phyloP scores from a whole-genome alignment of 2,113 vertebrate genomes.

The Cinclus cinclus region DNA sequence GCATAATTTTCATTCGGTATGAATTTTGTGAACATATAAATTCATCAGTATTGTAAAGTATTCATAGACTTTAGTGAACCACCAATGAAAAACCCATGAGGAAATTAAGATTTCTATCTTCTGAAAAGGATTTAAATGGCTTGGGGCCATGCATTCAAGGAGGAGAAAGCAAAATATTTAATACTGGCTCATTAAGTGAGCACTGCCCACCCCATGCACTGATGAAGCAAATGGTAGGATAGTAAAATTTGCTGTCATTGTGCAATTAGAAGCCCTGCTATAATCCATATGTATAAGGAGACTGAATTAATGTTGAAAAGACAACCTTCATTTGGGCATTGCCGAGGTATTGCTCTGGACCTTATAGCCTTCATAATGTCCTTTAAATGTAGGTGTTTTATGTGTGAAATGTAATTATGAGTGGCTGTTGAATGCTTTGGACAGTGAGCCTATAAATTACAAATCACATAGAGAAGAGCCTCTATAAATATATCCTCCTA shows the following conservation, averaged over 20 bases:
- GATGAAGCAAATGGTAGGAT: not conserved
- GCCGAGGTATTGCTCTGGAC: not conserved
- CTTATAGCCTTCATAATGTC: not conserved
- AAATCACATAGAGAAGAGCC: not conserved
- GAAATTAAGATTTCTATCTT: not conserved
- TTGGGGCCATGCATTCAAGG: not conserved
- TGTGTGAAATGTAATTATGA: not conserved
- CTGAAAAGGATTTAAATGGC: not conserved
- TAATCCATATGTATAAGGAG: not conserved
- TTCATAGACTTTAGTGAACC: not conserved
- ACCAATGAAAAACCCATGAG: not conserved
- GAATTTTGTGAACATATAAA: not conserved
- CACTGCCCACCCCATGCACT: not conserved
- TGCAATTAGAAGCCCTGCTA: not conserved
- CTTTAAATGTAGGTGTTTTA: not conserved
- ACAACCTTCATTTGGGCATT: not conserved
- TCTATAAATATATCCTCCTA: not conserved
- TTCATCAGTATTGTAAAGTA: not conserved
- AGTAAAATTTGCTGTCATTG: constrained; percentile 8
- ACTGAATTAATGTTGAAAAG: not conserved
- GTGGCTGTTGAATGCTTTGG: not conserved
- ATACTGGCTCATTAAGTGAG: not conserved
- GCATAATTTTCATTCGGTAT: not conserved
- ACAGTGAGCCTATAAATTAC: not conserved
- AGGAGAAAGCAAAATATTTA: constrained; percentile 43